These are phyloP conservation scores for Trachymyrmex septentrionalis DNA, from an alignment of 1,140 invertebrate genomes.

Conservation along the genomic window DNA sequence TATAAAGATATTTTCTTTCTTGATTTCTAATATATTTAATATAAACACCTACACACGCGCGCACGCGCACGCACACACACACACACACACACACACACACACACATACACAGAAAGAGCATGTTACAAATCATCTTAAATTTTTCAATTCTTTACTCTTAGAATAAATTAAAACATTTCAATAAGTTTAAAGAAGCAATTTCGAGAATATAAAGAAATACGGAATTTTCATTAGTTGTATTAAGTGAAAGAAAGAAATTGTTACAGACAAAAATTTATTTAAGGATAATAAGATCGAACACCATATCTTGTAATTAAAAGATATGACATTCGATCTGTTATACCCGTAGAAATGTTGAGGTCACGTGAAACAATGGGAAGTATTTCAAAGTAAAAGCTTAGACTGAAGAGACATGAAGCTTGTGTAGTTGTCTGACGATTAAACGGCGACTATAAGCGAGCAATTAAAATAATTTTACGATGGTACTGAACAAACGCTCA, in stretches of 20 bases:
- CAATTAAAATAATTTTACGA: slow-evolving; percentile 51
- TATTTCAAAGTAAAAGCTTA: not conserved
- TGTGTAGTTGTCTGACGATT: not conserved
- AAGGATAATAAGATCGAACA: not conserved
- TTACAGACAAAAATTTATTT: not conserved
- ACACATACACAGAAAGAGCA: not conserved
- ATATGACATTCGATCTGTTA: not conserved
- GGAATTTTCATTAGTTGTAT: not conserved
- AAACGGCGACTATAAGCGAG: slow-evolving; percentile 11
- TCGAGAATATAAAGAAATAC: not conserved
- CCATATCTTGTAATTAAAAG: not conserved
- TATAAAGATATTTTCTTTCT: not conserved
- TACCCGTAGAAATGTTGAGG: not conserved
- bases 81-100: not conserved
- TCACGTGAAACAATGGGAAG: not conserved
- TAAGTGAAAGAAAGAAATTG: not conserved
- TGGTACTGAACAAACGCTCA: not conserved
- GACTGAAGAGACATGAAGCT: not conserved
- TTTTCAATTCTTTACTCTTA: not conserved
- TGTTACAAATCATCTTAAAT: not conserved
- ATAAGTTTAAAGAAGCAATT: not conserved
- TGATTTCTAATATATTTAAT: not conserved
- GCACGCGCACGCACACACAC: not conserved
- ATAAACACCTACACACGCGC: not conserved
- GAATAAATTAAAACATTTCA: not conserved